phyloP scores from a whole-genome alignment of 2,888 invertebrate genomes.

The Tineola bisselliella region DNA sequence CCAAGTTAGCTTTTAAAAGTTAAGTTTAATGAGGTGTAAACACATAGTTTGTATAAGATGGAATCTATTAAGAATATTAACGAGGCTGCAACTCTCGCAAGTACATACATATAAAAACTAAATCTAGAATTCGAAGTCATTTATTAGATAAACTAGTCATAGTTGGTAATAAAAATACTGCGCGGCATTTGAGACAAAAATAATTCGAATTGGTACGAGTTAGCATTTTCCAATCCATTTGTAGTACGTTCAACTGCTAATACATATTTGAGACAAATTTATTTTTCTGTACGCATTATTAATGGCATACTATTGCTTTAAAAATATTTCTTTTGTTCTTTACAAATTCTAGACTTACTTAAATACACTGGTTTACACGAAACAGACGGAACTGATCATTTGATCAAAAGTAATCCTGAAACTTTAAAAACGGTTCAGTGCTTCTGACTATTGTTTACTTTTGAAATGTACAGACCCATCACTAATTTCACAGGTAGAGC shows the following conservation, averaged over 20 bases:
- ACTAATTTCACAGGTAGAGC: no score
- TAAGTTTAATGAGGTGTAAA: slow-evolving; percentile 25
- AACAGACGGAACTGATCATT: no score
- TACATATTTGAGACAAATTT: no score
- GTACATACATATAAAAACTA: background rate
- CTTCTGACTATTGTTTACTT: no score
- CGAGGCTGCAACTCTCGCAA: slow-evolving; percentile 31
- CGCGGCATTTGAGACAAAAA: background rate
- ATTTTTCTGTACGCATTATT: no score
- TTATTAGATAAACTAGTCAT: background rate
- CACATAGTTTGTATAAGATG: slow-evolving; percentile 3
- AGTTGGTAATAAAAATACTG: background rate
- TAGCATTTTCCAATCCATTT: slow-evolving; percentile 49
- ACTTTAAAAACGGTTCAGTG: no score
- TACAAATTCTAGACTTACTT: no score
- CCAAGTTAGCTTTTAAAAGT: slow-evolving; percentile 22
- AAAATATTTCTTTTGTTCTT: no score
- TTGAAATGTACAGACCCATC: no score
- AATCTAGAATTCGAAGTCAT: background rate
- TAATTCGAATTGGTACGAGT: slow-evolving; percentile 12
- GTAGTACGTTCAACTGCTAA: slow-evolving; percentile 26
- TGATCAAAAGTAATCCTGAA: no score
- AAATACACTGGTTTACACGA: no score
- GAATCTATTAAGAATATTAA: background rate
- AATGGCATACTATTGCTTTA: no score